These are phyloP conservation scores for Limnodromus scolopaceus DNA, from an alignment of 2,797 vertebrate genomes.

Conservation along the genomic window DNA sequence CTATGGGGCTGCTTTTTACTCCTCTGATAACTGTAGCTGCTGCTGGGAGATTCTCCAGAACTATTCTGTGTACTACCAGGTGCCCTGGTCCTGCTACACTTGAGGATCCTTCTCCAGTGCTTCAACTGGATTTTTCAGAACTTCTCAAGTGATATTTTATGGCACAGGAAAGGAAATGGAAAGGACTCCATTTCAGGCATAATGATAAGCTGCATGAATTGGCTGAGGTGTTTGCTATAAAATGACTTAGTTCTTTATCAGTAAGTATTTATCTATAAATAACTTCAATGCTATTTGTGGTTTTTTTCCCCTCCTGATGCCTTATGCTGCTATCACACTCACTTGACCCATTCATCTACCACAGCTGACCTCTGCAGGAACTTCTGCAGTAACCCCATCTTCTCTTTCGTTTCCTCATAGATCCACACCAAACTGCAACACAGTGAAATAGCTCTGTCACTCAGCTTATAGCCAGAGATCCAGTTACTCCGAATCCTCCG, in stretches of 20 bases:
- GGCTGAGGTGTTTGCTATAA: neutral
- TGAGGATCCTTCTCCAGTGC: neutral
- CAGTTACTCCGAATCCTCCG: neutral
- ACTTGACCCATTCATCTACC: neutral
- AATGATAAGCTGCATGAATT: neutral
- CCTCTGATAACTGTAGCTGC: neutral
- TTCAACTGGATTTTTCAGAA: neutral
- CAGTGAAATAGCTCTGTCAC: neutral
- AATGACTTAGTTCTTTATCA: neutral
- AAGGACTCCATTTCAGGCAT: neutral
- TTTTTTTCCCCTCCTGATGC: neutral
- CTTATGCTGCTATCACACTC: neutral
- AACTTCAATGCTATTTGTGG: fast-evolving
- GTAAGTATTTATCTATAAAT: neutral
- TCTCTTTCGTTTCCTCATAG: neutral
- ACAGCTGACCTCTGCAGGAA: neutral
- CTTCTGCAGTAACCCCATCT: neutral
- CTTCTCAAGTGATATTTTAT: neutral
- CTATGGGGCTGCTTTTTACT: neutral
- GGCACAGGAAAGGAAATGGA: neutral
- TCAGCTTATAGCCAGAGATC: neutral
- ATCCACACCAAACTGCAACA: neutral
- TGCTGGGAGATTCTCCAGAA: neutral
- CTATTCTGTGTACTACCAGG: neutral
- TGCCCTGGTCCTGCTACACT: neutral